phyloP scores from a whole-genome alignment of 2,888 invertebrate species.

The Aphidoletes aphidimyza region DNA sequence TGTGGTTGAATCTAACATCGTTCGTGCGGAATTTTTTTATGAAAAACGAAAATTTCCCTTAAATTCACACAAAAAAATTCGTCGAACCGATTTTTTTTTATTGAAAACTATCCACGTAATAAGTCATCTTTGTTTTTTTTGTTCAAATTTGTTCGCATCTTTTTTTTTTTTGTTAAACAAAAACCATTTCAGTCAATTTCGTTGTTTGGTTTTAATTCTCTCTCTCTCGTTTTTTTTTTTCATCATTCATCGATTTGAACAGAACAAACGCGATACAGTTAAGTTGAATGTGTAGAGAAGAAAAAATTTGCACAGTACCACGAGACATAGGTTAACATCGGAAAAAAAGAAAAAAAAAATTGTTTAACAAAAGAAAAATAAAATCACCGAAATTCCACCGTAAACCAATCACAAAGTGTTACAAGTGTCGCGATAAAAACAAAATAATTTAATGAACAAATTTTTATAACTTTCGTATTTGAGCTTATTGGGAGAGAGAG shows the following conservation, averaged over 20 bases:
- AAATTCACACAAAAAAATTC: neutral
- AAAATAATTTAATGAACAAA: too few species aligned
- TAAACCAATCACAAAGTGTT: too few species aligned
- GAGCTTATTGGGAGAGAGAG: neutral
- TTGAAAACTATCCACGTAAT: neutral
- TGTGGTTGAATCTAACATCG: slow-evolving; percentile 50
- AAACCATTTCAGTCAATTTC: neutral
- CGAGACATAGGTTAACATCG: neutral
- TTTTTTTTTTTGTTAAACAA: neutral
- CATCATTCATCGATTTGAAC: neutral
- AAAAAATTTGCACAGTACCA: neutral
- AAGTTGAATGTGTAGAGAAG: neutral
- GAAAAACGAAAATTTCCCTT: neutral
- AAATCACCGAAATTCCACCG: too few species aligned
- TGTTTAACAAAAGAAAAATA: too few species aligned
- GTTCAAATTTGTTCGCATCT: too few species aligned
- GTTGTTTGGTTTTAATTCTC: neutral
- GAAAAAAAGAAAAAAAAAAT: neutral
- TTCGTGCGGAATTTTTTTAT: slow-evolving; percentile 48
- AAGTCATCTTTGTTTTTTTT: neutral
- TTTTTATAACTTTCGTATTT: too few species aligned
- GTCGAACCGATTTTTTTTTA: slow-evolving; percentile 34
- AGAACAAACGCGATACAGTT: neutral
- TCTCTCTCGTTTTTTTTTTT: neutral
- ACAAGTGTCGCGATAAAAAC: too few species aligned